Evolutionary conservation across 2,113 vertebrate species (phyloP), one percentile per base, ranked within the genome.

Genomic region (Crypturellus undulatus): DNA sequence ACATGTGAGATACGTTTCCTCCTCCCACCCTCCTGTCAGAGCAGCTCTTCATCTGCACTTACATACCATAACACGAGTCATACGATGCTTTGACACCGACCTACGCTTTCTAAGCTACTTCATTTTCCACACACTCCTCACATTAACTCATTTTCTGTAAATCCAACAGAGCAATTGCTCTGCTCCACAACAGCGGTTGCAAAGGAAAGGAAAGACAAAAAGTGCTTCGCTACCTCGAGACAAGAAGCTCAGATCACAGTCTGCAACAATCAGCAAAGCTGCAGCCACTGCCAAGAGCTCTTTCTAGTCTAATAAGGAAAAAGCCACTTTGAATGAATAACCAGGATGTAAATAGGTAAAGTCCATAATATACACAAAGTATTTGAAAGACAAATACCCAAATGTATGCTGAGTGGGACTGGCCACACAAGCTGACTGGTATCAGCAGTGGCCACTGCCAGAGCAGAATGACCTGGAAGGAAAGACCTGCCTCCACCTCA

Each of bases 271-370:
- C n/a, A 28, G 30, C 25, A 8, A 2, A 6, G 28, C 81, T 54
- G 65, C 75, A 45, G 12, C 12, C 2, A 2, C 3, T 1, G 47
- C 22, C 42, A 15, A 59, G 15, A 59, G 32, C 16, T 1, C 0
- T 17, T 26, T 45, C 45, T 34, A 45, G 15, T 26, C 40, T 76
- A n/a, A 34, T 36, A 18, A 7, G 32, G 47, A 8, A 36, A 36
- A 51, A 30, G 14, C n/a, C 32, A 7, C 47, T 40, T 20, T 5
- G 26, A 30, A 11, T 9, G 42, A 42, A 19, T 22, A 34, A 47
- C 47, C 12, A 0, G 1, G 0, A 22, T 3, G 12, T 8, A 19
- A 8, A 6, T 1, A 24, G 38, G 20, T 24, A 26, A 7, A 25
- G 14, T 16, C 38, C 75, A 62, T 17, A 52, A 14, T 12, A 4